Evolutionary conservation across 1,140 invertebrate genomes (phyloP), one percentile per base, ranked within the genome.

Genomic region (Dreissena rostriformis): DNA sequence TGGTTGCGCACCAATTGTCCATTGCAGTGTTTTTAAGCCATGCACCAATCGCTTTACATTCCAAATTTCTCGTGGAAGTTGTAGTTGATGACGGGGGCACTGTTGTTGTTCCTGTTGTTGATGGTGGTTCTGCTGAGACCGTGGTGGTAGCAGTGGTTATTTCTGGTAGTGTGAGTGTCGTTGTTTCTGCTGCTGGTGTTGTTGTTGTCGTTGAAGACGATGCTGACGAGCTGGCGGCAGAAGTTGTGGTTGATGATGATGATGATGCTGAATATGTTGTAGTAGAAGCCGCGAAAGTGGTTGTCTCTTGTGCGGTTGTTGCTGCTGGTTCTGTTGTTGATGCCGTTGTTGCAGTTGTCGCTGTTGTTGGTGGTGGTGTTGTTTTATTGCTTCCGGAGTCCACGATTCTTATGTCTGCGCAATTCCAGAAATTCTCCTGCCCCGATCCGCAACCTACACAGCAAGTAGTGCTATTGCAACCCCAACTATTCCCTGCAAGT

Each of bases 371-470:
- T 39, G 39, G 8, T 39, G 39, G 4, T 8, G 39, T 39, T 39
- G 39, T 39, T 8, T 2, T 2, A 39, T 8, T 39, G 39, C 39
- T 39, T 39, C 8, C 39, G 4, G 22, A 65, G 17, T 78, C 29
- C 1, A 55, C 28, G 57, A 97, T 96, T 14, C 93, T 86, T 55
- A 96, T 94, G 90, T 96, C 96, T 6, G 96, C 95, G 88, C 96
- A 96, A 76, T 95, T 94, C 77, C 95, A 92, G 88, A 96, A 96
- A 8, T 93, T 95, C 90, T 96, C 96, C 5, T 90, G 88, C 6
- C 88, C 87, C 6, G 17, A 6, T 6, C 94, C 94, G 82, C 92
- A 93, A 0, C 94, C 94, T 14, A 86, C 29, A 78, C 88, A 85
- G 57, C 87, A 90, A 39, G 39, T 53, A 17, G 63, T 76, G 8